These are phyloP conservation scores for Heliconius ismenius DNA, from an alignment of 2,888 invertebrate genomes.

Conservation along the genomic window DNA sequence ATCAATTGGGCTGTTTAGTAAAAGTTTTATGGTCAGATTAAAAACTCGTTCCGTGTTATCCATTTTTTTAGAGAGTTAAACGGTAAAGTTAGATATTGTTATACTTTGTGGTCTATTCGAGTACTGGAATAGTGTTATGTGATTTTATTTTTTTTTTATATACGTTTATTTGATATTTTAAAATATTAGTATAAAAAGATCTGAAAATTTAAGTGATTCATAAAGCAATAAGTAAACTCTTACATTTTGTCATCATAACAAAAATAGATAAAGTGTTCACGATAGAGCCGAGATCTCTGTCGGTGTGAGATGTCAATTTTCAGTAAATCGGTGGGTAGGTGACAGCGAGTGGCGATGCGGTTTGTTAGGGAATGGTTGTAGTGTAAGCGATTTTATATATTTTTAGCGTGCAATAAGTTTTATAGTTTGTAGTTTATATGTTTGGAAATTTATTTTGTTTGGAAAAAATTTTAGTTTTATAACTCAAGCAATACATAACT, in stretches of 20 bases:
- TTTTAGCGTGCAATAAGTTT: background rate
- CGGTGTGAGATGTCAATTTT: conserved; percentile 64
- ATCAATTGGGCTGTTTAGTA: conserved; percentile 40
- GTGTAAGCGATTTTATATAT: conserved; percentile 29
- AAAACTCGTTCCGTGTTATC: conserved; percentile 35
- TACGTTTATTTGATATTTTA: background rate
- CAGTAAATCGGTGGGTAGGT: conserved; percentile 65
- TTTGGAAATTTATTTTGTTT: no score
- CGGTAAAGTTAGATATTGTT: background rate
- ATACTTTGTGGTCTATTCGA: background rate
- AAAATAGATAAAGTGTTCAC: conserved; percentile 53
- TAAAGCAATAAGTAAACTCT: conserved; percentile 14
- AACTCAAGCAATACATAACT: background rate
- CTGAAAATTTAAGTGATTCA: background rate
- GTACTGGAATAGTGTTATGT: background rate
- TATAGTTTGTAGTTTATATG: no score
- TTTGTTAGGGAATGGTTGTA: conserved; percentile 36
- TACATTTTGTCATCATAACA: conserved; percentile 45
- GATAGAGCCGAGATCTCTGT: conserved; percentile 54
- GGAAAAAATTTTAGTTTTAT: background rate
- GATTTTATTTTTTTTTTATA: background rate
- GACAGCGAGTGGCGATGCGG: conserved; percentile 58
- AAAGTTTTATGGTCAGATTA: conserved; percentile 41
- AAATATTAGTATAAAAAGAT: background rate
- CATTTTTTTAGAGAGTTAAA: conserved; percentile 21